Evolutionary conservation across 2,113 vertebrate genomes (phyloP).

Genomic region (Sturnus vulgaris): DNA sequence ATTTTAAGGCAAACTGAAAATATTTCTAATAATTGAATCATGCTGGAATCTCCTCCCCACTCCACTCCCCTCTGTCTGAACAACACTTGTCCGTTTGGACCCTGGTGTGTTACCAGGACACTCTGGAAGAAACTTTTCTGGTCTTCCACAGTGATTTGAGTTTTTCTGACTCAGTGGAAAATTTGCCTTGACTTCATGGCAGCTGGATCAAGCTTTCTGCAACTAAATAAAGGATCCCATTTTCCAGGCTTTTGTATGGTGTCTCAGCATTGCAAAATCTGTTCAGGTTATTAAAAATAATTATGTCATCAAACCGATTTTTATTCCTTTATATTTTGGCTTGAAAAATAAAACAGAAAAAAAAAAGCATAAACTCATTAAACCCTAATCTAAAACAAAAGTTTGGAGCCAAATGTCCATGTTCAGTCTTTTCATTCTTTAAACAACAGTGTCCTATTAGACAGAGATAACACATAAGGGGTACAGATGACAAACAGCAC

Average conservation of each 20-base stretch:
- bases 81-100: neutral
- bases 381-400: slow-evolving; percentile 31
- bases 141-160: neutral
- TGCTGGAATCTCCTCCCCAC: neutral
- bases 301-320: slow-evolving; percentile 14
- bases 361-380: slow-evolving; percentile 26
- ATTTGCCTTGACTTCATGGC: neutral
- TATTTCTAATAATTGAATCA: neutral
- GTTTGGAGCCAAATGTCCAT: neutral
- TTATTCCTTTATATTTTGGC: neutral
- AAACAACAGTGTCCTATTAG: slow-evolving; percentile 2
- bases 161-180: neutral
- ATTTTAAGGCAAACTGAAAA: neutral
- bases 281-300: slow-evolving; percentile 12
- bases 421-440: slow-evolving; percentile 2
- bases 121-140: neutral
- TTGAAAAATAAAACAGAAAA: slow-evolving; percentile 2
- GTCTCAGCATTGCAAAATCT: neutral
- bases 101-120: neutral
- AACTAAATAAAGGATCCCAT: neutral
- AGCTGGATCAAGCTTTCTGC: neutral
- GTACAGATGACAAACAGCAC: neutral
- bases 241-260: neutral
- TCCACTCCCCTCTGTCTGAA: neutral
- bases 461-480: neutral